A percentile compares a stretch with the other conserved stretches of the same genome.
Conservation (phyloP, 2,888 invertebrate genomes). For the Stomorhina lunata region DNA sequence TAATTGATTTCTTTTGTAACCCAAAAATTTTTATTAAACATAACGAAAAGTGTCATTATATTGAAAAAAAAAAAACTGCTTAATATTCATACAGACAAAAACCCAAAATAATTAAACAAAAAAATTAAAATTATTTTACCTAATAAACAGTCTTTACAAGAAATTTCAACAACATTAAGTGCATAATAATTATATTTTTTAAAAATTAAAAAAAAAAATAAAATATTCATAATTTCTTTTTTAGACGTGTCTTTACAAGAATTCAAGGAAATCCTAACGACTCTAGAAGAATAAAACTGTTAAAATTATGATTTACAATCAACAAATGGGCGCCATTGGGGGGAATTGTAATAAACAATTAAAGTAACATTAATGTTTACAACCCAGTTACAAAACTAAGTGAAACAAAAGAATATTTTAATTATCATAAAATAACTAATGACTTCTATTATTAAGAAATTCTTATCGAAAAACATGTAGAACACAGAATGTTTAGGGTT, state of each 20-base stretch:
- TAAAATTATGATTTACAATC: constrained; percentile 48
- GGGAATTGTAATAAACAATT: constrained; percentile 53
- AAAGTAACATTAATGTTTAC: constrained; percentile 54
- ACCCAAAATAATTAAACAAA: neutral
- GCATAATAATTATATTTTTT: constrained; percentile 62
- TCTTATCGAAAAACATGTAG: neutral
- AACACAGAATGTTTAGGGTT: neutral
- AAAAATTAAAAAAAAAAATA: neutral
- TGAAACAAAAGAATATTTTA: constrained; percentile 2
- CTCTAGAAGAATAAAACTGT: neutral
- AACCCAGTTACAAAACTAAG: constrained; percentile 25
- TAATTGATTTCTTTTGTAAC: constrained; percentile 14
- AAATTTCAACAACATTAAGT: constrained; percentile 39
- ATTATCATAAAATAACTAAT: neutral
- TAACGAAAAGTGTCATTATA: neutral
- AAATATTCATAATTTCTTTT: constrained; percentile 23
- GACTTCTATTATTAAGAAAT: too few relatives aligned
- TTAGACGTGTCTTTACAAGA: neutral
- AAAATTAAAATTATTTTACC: constrained; percentile 15
- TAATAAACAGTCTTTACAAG: constrained; percentile 59
- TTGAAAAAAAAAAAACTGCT: constrained; percentile 7
- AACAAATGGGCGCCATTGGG: constrained; percentile 53
- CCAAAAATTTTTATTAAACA: neutral
- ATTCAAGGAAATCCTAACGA: constrained; percentile 50
- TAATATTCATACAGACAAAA: constrained; percentile 43